Base-by-base conservation (phyloP, 2,888 invertebrate species). In the Allygus modestus region DNA sequence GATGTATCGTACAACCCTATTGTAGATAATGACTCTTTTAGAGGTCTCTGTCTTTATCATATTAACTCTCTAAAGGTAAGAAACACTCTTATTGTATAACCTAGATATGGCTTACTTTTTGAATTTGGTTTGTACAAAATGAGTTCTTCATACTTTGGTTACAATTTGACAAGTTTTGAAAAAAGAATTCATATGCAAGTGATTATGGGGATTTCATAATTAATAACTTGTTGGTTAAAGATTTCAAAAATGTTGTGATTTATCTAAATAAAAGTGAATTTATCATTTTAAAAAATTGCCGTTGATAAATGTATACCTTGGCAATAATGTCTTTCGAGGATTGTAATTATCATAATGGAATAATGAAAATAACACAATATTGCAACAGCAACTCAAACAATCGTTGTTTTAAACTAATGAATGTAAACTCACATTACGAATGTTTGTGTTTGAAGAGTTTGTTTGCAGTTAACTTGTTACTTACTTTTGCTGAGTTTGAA, bases 1-100 rank as follows among this genome's bases (percentile, higher is more conserved):
- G 75, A 75, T 43, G 20, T 75, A 5, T 43, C 75, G 4, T 75
- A 41, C 43, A 75, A 75, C 43, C 71, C 71, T 17, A n/a, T 71
- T 2, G n/a, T 31, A 71, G n/a, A 20, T 2, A 71, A 33, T 2
- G n/a, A 31, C n/a, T n/a, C 71, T n/a, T 71, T 31, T n/a, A 31
- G 33, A 33, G 5, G 31, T 5, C 0, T 33, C 26, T 71, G 71
- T 33, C 71, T 71, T 31, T 71, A 33, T n/a, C 31, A 71, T 33
- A n/a, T 71, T 11, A 28, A 7, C 31, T n/a, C 28, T 15, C 33
- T 71, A 5, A 33, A 71, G 71, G 71, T 71, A 33, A 71, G 31
- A 20, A 54, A 5, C 17, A 54, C 5, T 37, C 37, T 37, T 37
- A 7, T 37, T 37, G 37, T 7, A 37, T 7, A 37, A 37, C 37